A percentile compares a stretch with the other conserved stretches of the same genome.
These are phyloP conservation scores for Hippocampus zosterae DNA, from an alignment of 2,113 vertebrate genomes.

Conservation along the genomic window DNA sequence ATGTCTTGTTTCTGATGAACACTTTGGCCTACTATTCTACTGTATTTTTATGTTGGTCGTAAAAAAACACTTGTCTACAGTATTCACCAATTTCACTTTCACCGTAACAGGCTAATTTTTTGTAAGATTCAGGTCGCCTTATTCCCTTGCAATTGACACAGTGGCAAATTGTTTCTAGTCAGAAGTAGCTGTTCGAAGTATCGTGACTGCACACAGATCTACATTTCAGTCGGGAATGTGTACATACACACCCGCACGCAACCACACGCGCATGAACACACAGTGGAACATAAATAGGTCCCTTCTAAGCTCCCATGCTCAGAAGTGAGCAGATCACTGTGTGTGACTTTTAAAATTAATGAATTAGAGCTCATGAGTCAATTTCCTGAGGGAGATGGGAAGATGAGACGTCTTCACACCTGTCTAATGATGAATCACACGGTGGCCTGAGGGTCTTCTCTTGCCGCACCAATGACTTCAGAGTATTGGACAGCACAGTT, in stretches of 20 bases:
- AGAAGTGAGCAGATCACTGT: conserved; percentile 20
- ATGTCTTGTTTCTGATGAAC: too few species aligned
- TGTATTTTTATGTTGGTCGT: not conserved
- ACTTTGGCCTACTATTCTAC: too few species aligned
- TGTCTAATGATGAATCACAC: conserved; percentile 58
- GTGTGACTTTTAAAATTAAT: conserved; percentile 47
- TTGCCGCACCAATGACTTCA: conserved; percentile 30
- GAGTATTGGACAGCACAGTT: conserved; percentile 31
- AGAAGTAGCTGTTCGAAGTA: not conserved
- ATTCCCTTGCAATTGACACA: not conserved
- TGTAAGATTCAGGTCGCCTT: not conserved
- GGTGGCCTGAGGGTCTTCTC: conserved; percentile 36
- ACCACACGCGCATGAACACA: not conserved
- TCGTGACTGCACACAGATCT: not conserved
- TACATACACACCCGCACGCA: not conserved
- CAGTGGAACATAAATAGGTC: not conserved
- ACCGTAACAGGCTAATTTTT: not conserved
- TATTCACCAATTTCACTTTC: not conserved
- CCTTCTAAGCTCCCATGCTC: not conserved
- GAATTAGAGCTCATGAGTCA: conserved; percentile 33
- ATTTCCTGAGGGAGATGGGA: conserved; percentile 25
- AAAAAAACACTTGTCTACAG: not conserved
- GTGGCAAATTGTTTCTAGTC: not conserved
- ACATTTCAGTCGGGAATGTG: not conserved
- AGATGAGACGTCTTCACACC: conserved; percentile 40